phyloP scores from a whole-genome alignment of 2,797 vertebrate species.

The Aphelocoma californica region DNA sequence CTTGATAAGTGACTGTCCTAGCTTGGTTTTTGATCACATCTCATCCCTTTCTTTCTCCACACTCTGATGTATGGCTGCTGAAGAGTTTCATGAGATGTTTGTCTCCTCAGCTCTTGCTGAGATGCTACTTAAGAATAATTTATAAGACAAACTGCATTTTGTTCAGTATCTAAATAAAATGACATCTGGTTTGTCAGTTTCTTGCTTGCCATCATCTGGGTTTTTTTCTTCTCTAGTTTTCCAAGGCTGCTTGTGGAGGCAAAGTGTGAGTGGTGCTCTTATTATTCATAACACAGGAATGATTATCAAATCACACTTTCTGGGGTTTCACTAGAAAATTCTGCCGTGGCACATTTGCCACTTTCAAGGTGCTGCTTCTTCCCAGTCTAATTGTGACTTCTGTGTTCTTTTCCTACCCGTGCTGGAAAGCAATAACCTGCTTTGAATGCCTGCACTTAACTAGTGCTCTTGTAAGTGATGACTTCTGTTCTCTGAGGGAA shows the following conservation, averaged over 20 bases:
- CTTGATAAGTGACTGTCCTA: not conserved
- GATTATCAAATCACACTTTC: not conserved
- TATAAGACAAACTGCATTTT: not conserved
- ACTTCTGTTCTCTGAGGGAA: not conserved
- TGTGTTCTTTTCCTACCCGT: not conserved
- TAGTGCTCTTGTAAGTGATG: not conserved
- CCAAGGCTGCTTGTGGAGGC: not conserved
- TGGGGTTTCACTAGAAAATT: not conserved
- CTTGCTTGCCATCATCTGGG: not conserved
- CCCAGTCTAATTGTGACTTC: not conserved
- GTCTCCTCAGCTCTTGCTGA: not conserved
- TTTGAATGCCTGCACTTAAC: not conserved
- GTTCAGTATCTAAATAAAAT: not conserved
- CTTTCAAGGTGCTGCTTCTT: not conserved
- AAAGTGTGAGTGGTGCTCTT: accelerated
- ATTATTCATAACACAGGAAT: not conserved
- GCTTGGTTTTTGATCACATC: not conserved
- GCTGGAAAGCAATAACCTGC: not conserved
- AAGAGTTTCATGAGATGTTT: not conserved
- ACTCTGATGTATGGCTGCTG: not conserved
- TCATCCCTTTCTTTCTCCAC: not conserved
- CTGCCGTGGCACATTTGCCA: not conserved
- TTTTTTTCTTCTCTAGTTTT: not conserved
- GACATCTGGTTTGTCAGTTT: not conserved
- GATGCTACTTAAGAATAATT: not conserved